These are phyloP conservation scores for Tapera naevia DNA, from an alignment of 2,797 vertebrate genomes.

Conservation along the genomic window DNA sequence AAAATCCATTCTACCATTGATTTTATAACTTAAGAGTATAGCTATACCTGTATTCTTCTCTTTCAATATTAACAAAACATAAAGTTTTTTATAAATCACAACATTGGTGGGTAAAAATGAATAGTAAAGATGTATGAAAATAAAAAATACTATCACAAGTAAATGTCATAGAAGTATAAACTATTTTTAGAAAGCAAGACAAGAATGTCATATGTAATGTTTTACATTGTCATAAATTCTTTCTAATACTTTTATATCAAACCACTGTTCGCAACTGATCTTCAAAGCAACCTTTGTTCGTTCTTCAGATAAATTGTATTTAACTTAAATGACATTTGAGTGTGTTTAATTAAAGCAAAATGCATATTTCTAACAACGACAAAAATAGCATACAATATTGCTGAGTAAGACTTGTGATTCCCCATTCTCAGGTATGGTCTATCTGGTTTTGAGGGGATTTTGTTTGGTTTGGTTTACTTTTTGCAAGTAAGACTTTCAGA, in stretches of 20 bases:
- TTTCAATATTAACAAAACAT: constrained; percentile 28
- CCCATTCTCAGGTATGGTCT: fast-evolving
- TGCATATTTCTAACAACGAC: not conserved
- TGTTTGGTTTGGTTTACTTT: no score
- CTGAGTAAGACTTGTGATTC: not conserved
- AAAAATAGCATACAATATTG: not conserved
- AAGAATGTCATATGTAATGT: constrained; percentile 4
- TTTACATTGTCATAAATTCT: constrained; percentile 8
- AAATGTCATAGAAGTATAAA: constrained; percentile 54
- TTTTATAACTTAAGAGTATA: not conserved
- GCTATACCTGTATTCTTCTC: not conserved
- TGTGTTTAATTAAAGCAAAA: not conserved
- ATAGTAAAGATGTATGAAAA: constrained; percentile 43
- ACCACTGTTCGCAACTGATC: not conserved
- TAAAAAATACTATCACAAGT: constrained; percentile 51
- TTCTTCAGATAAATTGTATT: not conserved
- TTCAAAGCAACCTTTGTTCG: not conserved
- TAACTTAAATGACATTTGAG: not conserved
- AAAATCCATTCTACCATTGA: not conserved
- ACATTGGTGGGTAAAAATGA: constrained; percentile 35
- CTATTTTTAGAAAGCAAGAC: constrained; percentile 3
- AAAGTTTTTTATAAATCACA: not conserved
- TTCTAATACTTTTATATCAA: not conserved
- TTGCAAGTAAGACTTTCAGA: not conserved
- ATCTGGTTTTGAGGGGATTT: fast-evolving